Conservation (phyloP, 92 coral and sea anemone genomes). For the Metridium senile region DNA sequence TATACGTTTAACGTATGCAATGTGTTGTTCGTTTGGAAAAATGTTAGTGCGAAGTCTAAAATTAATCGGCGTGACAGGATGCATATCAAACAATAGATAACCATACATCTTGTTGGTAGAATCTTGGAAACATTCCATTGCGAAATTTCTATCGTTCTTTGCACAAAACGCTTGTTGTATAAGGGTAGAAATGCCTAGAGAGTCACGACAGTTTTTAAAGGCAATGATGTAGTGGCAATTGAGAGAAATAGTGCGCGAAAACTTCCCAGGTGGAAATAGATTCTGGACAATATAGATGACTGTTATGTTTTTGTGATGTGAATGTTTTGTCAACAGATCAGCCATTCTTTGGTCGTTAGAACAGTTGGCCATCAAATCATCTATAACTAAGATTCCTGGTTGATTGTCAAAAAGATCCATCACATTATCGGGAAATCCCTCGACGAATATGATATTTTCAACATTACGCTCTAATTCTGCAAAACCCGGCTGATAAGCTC, state of each 20-base stretch:
- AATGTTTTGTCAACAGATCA: constrained; percentile 44
- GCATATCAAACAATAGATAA: constrained; percentile 49
- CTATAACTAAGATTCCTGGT: constrained; percentile 31
- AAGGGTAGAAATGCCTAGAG: constrained; percentile 37
- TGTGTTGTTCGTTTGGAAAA: constrained; percentile 17
- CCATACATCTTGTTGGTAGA: constrained; percentile 51
- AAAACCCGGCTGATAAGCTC: constrained; percentile 40
- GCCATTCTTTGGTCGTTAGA: constrained; percentile 34
- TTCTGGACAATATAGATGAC: constrained; percentile 34
- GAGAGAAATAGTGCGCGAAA: constrained; percentile 24
- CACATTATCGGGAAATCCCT: constrained; percentile 42
- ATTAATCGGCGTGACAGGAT: constrained; percentile 35
- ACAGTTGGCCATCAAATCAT: constrained; percentile 48
- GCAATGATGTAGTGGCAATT: constrained; percentile 37
- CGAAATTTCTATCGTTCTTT: constrained; percentile 21
- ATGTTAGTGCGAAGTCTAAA: background rate
- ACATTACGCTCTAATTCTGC: constrained; percentile 21
- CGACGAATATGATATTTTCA: constrained; percentile 40
- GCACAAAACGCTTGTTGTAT: constrained; percentile 48
- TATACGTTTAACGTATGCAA: constrained; percentile 29
- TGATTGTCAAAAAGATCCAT: constrained; percentile 26
- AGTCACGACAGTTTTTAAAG: constrained; percentile 36
- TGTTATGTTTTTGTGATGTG: constrained; percentile 46
- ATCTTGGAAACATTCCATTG: constrained; percentile 48
- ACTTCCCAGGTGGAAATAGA: constrained; percentile 28